Evolutionary conservation across 2,113 vertebrate species (phyloP).

Genomic region (Progne subis): DNA sequence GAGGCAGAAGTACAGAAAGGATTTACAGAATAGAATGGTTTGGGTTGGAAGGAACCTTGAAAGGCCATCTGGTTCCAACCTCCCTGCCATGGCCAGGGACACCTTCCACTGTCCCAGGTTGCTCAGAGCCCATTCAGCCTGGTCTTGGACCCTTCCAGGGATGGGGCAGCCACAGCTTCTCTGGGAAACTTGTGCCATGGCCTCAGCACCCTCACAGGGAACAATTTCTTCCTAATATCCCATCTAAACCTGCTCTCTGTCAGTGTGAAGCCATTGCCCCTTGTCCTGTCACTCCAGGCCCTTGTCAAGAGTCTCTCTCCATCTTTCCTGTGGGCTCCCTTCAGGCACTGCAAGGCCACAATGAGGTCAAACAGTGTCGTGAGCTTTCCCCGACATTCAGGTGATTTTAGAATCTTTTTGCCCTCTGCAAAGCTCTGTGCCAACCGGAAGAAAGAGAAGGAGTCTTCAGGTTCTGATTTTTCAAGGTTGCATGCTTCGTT

Average conservation of each 20-base stretch:
- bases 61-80: neutral
- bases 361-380: neutral
- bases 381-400: too few relatives aligned
- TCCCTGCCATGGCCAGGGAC: neutral
- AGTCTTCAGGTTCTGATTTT: too few relatives aligned
- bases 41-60: neutral
- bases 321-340: neutral
- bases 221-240: fast-evolving
- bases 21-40: neutral
- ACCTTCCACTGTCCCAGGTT: neutral
- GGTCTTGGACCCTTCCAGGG: neutral
- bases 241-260: fast-evolving
- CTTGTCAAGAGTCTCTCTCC: neutral
- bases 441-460: too few relatives aligned
- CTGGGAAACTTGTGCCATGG: neutral
- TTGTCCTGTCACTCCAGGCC: neutral
- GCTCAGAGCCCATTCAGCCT: neutral
- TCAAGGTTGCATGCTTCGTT: too few relatives aligned
- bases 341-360: neutral
- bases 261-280: neutral
- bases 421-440: too few relatives aligned
- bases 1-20: neutral
- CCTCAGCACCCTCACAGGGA: neutral
- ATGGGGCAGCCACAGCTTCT: neutral
- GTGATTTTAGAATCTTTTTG: too few relatives aligned